Conservation (phyloP, 2,113 vertebrate genomes). For the Stictonetta naevosa region DNA sequence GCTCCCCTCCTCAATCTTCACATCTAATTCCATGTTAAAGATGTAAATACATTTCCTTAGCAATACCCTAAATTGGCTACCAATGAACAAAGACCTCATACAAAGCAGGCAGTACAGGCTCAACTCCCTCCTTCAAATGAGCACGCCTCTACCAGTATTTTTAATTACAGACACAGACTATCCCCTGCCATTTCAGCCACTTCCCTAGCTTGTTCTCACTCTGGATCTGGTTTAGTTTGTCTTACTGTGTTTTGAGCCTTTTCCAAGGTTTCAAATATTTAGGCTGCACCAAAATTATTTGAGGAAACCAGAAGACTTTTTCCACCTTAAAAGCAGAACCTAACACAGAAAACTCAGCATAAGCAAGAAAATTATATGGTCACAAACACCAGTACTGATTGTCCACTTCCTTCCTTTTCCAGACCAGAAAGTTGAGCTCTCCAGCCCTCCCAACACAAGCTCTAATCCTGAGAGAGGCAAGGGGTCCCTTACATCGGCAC, state of each 20-base stretch:
- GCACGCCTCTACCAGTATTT: neutral
- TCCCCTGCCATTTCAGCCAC: slow-evolving; percentile 13
- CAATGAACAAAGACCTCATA: neutral
- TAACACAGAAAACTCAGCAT: slow-evolving; percentile 38
- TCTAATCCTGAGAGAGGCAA: slow-evolving; percentile 10
- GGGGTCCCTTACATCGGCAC: slow-evolving; percentile 2
- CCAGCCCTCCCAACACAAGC: slow-evolving; percentile 1
- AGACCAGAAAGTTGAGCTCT: slow-evolving; percentile 40
- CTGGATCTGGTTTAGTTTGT: slow-evolving; percentile 16
- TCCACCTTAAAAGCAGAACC: slow-evolving; percentile 45
- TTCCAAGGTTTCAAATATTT: slow-evolving; percentile 48
- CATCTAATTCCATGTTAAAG: neutral
- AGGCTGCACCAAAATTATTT: slow-evolving; percentile 44
- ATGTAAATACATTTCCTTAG: neutral
- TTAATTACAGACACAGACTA: neutral
- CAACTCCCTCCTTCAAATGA: neutral
- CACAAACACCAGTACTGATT: slow-evolving; percentile 11
- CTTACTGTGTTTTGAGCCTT: slow-evolving; percentile 44
- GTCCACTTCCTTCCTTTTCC: slow-evolving; percentile 50
- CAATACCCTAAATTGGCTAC: neutral
- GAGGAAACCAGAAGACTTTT: slow-evolving; percentile 46
- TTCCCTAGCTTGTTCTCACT: slow-evolving; percentile 8
- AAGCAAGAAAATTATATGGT: slow-evolving; percentile 49
- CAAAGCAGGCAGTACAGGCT: neutral
- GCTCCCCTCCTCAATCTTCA: neutral